Evolutionary conservation across 2,113 vertebrate species (phyloP), one percentile per base, ranked within the genome.

Genomic region (Siniperca chuatsi): DNA sequence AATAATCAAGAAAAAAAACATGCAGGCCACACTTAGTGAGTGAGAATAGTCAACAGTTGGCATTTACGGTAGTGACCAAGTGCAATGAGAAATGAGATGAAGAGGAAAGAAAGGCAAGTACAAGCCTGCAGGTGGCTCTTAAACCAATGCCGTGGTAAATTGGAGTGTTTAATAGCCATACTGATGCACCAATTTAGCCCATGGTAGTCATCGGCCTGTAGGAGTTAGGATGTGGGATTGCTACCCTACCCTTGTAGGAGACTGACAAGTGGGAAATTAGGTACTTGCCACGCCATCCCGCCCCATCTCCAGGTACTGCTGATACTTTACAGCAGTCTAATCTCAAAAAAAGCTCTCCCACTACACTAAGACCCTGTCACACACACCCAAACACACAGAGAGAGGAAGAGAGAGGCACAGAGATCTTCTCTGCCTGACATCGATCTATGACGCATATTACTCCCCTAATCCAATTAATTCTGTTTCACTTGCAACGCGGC

Each of bases 371-470:
- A 88, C 83, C 61, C 81, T 75, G 68, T 82, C 83, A 81, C 78
- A 81, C 35, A 78, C 35, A 78, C 15, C 46, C 15, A 18, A 1
- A 50, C 52, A 82, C 70, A 76, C 25, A 70, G 23, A 73, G 44
- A 57, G 65, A 37, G 42, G 18, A 2, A 46, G 52, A 79, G 62
- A 71, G 71, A 60, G 50, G 67, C 50, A 78, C 23, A 78, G 78
- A 91, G 84, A 90, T 91, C 87, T 75, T 79, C 87, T 90, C 85
- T 83, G 92, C 88, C 89, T 86, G 91, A 87, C 84, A 92, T 95
- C 82, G 92, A 95, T 95, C 92, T 90, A 81, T 94, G 94, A 94
- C 79, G 90, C 92, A 92, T 91, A 90, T 91, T 88, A 87, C 79
- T 79, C 29, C 62, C 77, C 76, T 95, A 93, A 94, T 95, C 94